Percentiles rank a stretch among this genome's conserved stretches.
Evolutionary conservation across 2,888 invertebrate genomes (phyloP).

Genomic region (Germaria angustata): DNA sequence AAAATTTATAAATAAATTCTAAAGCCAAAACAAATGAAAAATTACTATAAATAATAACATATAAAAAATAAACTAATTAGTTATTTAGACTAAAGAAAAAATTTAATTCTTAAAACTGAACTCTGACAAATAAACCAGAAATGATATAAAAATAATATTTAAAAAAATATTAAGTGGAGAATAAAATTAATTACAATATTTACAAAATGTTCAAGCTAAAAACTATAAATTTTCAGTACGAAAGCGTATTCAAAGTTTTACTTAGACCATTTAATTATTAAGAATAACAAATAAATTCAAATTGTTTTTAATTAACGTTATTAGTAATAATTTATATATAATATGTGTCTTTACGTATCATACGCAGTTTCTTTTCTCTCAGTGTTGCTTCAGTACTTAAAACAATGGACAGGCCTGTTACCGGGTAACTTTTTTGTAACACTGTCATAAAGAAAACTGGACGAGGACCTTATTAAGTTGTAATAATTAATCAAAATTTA

Average conservation of each 20-base stretch:
- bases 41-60: constrained; percentile 12
- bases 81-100: constrained; percentile 47
- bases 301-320: background rate
- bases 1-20: constrained; percentile 39
- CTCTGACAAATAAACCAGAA: constrained; percentile 53
- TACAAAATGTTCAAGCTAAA: background rate
- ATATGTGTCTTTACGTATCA: background rate
- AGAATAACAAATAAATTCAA: background rate
- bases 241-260: background rate
- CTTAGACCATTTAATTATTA: background rate
- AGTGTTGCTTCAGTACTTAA: background rate
- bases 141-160: constrained; percentile 6
- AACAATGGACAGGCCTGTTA: background rate
- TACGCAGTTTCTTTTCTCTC: constrained; percentile 2
- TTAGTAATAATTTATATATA: background rate
- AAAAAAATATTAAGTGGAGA: background rate
- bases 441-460: background rate
- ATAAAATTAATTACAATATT: background rate
- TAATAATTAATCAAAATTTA: constrained; percentile 9
- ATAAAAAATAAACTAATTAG: constrained; percentile 31
- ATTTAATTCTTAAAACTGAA: constrained; percentile 16
- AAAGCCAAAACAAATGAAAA: constrained; percentile 56
- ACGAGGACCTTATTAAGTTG: background rate
- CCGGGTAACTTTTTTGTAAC: background rate
- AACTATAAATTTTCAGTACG: background rate